These are phyloP conservation scores for Drosophila insularis DNA, from an alignment of 1,140 invertebrate species.

Conservation along the genomic window DNA sequence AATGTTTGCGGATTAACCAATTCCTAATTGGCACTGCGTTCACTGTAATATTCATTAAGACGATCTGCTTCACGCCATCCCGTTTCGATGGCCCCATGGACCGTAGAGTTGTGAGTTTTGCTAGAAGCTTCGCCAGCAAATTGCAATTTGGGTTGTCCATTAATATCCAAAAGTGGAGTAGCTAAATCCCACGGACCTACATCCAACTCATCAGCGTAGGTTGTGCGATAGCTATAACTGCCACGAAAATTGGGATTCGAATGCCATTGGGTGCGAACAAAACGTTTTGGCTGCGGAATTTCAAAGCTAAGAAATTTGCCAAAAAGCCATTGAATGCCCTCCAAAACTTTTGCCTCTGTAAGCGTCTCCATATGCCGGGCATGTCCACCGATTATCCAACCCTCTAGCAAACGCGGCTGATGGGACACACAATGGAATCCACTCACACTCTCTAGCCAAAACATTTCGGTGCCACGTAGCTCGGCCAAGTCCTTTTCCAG, in stretches of 20 bases:
- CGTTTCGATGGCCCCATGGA: conserved; percentile 91
- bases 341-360: conserved; percentile 83
- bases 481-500: conserved; percentile 81
- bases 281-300: conserved; percentile 50
- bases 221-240: conserved; percentile 87
- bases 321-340: conserved; percentile 83
- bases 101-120: conserved; percentile 87
- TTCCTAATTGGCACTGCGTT: background rate
- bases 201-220: conserved; percentile 84
- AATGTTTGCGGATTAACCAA: too few species aligned
- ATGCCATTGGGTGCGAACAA: conserved; percentile 85
- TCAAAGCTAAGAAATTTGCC: conserved; percentile 74
- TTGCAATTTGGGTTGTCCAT: conserved; percentile 84
- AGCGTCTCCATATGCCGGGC: conserved; percentile 85
- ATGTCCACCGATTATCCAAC: conserved; percentile 85
- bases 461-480: conserved; percentile 58
- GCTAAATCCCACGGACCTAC: conserved; percentile 83
- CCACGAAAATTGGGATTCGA: conserved; percentile 87
- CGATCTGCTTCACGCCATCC: conserved; percentile 90
- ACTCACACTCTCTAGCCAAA: conserved; percentile 86
- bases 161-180: conserved; percentile 83
- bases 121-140: conserved; percentile 90
- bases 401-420: conserved; percentile 87
- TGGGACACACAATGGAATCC: conserved; percentile 86
- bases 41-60: conserved; percentile 55